Evolutionary conservation across 2,113 vertebrate species (phyloP).

Genomic region (Pelobates fuscus): DNA sequence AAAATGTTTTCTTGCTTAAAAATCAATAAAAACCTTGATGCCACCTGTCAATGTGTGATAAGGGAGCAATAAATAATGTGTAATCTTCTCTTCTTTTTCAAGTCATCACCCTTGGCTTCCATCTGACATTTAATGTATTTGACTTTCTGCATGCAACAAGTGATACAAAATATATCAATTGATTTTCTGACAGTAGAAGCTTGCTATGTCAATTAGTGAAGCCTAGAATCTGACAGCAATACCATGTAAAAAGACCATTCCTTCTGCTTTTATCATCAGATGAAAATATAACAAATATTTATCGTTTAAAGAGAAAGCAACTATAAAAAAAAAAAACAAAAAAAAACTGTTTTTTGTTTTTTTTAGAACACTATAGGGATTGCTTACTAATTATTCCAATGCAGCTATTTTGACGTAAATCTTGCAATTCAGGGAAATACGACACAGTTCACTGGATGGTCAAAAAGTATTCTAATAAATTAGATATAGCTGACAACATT

Average conservation of each 20-base stretch:
- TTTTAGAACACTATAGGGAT: too few species aligned
- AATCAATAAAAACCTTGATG: conserved; percentile 4
- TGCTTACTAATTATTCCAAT: too few species aligned
- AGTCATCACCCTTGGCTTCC: neutral
- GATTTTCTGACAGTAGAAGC: neutral
- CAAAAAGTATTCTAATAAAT: too few species aligned
- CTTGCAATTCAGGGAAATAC: too few species aligned
- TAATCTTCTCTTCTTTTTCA: conserved; percentile 1
- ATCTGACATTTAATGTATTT: conserved; percentile 14
- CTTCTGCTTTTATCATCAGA: neutral
- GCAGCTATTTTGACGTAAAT: too few species aligned
- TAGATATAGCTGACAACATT: too few species aligned
- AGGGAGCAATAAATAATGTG: neutral
- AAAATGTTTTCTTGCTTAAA: conserved; percentile 10
- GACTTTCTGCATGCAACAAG: conserved; percentile 5
- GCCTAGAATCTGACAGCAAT: neutral
- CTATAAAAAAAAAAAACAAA: too few species aligned
- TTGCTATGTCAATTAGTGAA: conserved; percentile 12
- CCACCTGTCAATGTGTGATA: conserved; percentile 5
- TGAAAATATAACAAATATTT: neutral
- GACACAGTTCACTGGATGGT: too few species aligned
- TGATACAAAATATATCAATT: neutral
- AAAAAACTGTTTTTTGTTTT: too few species aligned
- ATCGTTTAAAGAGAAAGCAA: neutral
- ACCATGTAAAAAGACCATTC: neutral